phyloP scores from a whole-genome alignment of 2,113 vertebrate genomes.

The Zapus hudsonius region DNA sequence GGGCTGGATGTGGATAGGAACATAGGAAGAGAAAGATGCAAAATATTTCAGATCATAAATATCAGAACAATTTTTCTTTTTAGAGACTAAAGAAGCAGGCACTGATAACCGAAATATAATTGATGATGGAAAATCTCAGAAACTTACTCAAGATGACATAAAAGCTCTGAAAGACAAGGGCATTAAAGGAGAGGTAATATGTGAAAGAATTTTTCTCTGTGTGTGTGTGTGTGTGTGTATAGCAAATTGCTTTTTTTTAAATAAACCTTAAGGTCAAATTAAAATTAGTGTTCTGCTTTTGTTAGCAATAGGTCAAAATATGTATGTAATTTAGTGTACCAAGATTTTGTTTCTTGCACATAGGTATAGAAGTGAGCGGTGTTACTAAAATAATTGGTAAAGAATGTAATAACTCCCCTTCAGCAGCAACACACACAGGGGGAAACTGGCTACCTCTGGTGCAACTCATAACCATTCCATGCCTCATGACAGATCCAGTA shows the following conservation, averaged over 20 bases:
- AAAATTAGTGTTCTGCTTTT: constrained; percentile 41
- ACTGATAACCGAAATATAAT: constrained; percentile 98
- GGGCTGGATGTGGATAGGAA: not conserved
- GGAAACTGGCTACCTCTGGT: no score
- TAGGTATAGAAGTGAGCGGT: not conserved
- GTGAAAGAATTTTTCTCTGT: constrained; percentile 51
- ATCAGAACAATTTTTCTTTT: constrained; percentile 78
- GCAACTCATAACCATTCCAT: no score
- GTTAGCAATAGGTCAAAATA: constrained; percentile 7
- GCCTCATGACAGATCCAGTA: no score
- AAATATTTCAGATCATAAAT: constrained; percentile 58
- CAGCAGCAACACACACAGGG: no score
- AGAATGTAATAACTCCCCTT: not conserved
- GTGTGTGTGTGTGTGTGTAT: not conserved
- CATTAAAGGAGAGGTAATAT: constrained; percentile 95
- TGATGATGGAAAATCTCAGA: constrained; percentile 98
- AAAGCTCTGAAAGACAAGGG: constrained; percentile 98
- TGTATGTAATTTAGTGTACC: not conserved
- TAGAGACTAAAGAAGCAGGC: constrained; percentile 95
- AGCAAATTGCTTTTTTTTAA: constrained; percentile 37
- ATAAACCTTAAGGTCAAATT: not conserved
- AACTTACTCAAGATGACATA: constrained; percentile 97
- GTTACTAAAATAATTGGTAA: not conserved
- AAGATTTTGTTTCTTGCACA: not conserved
- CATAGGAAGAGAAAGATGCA: constrained; percentile 12